Percentiles rank a stretch among this genome's conserved stretches.
Evolutionary conservation across 2,888 invertebrate species (phyloP).

Genomic region (Harpalus rubripes): DNA sequence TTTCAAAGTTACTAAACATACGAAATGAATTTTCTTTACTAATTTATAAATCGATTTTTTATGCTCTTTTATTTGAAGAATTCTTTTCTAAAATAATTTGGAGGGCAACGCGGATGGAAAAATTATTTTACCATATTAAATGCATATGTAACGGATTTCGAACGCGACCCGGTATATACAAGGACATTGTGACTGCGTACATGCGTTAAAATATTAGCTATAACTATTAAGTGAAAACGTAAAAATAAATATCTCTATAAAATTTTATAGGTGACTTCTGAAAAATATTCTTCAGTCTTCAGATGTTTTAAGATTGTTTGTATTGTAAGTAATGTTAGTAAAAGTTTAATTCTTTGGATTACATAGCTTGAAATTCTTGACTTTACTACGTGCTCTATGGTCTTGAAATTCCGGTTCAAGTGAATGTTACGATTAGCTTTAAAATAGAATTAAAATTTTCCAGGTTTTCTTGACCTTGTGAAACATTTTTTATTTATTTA

Average conservation of each 20-base stretch:
- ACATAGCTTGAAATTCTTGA: constrained; percentile 15
- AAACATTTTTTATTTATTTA: no score
- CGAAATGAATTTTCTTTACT: no score
- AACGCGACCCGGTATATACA: no score
- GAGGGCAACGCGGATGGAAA: no score
- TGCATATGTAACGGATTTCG: no score
- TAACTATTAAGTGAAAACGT: background rate
- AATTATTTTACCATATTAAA: no score
- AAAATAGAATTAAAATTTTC: constrained; percentile 21
- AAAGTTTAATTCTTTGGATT: constrained; percentile 23
- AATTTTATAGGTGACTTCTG: background rate
- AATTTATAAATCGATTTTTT: no score
- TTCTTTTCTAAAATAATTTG: no score
- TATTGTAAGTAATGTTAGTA: constrained; percentile 2
- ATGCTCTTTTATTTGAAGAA: no score
- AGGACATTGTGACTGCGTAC: no score
- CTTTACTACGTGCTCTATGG: constrained; percentile 13
- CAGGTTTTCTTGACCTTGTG: background rate
- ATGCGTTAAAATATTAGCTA: no score
- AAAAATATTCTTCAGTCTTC: background rate
- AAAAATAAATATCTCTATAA: constrained; percentile 1
- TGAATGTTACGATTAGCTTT: constrained; percentile 20
- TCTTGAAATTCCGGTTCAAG: constrained; percentile 42
- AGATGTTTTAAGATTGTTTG: background rate
- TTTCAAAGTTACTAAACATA: no score